These are phyloP conservation scores for Tretioscincus oriximinensis DNA, from an alignment of 2,113 vertebrate genomes.

Conservation along the genomic window DNA sequence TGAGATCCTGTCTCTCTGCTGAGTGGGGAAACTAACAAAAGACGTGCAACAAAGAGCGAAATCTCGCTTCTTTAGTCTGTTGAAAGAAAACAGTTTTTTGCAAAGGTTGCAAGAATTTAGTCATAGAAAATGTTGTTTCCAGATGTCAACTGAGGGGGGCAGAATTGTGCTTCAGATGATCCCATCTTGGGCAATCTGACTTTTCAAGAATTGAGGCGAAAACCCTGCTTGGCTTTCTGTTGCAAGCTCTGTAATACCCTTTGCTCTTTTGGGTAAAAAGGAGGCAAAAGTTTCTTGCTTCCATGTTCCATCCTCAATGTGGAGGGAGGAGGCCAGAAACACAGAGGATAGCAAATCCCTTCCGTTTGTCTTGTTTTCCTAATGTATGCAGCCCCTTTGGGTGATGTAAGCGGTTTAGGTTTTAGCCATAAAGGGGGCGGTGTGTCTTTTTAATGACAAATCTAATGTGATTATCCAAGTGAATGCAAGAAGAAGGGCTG, in stretches of 20 bases:
- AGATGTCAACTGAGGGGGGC: not conserved
- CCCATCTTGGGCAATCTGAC: not conserved
- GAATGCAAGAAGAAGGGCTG: constrained; percentile 85
- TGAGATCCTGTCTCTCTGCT: too few relatives aligned
- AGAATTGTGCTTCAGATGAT: rapidly evolving
- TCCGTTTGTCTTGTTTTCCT: constrained; percentile 80
- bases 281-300: constrained; percentile 46
- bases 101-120: not conserved
- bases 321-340: constrained; percentile 48
- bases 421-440: constrained; percentile 77
- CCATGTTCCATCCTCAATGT: constrained; percentile 51
- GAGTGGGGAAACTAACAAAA: too few relatives aligned
- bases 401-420: constrained; percentile 96
- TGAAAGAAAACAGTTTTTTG: not conserved
- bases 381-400: constrained; percentile 96
- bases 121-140: not conserved
- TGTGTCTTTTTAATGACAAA: constrained; percentile 95
- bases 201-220: not conserved
- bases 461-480: constrained; percentile 99
- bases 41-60: too few relatives aligned
- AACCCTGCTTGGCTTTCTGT: not conserved
- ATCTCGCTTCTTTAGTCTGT: too few relatives aligned
- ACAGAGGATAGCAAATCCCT: constrained; percentile 78
- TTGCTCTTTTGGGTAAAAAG: not conserved
- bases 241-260: constrained; percentile 19